Evolutionary conservation across 2,113 vertebrate species (phyloP), one percentile per base, ranked within the genome.

Genomic region (Eidolon helvum): DNA sequence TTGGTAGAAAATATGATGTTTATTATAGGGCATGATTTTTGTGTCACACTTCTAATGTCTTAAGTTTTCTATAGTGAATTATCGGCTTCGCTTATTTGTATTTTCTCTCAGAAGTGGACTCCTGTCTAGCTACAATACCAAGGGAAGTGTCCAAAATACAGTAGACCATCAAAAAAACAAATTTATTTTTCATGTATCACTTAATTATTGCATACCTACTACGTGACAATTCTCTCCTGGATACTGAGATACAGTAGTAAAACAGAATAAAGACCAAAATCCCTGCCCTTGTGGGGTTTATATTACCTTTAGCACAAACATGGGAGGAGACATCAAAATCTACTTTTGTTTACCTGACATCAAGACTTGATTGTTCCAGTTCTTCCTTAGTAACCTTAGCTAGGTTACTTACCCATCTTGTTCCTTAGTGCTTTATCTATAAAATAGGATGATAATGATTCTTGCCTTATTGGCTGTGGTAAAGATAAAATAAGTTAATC

Each of bases 211-310:
- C 83, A 71, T 84, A 50, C 0, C 1, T 79, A 33, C 4, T n/a
- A 16, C n/a, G 8, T 22, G 61, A 61, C 30, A 57, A 33, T 45
- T 38, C 0, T 48, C 19, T 68, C 28, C 18, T 59, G 45, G 6
- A 14, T 0, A 38, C 19, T 86, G 26, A 16, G 21, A 75, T 71
- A 48, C 7, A 68, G 28, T 40, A 85, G 26, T 19, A 66, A 35
- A 78, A 33, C 2, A 45, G 72, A 68, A 30, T 10, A 63, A 69
- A 59, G 21, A 38, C 3, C 5, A 80, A 14, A 59, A 40, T 21
- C 0, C 4, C 5, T 45, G 30, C 15, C 14, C 2, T 26, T 19
- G 4, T 15, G 18, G 18, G 1, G 4, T 2, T 71, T 57, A n/a
- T 14, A 71, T 33, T 50, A 4, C 19, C 57, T 24, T 65, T 65